Percentiles rank a stretch among this genome's conserved stretches.
Conservation (phyloP, 2,113 vertebrate species). For the Ptyas mucosa region DNA sequence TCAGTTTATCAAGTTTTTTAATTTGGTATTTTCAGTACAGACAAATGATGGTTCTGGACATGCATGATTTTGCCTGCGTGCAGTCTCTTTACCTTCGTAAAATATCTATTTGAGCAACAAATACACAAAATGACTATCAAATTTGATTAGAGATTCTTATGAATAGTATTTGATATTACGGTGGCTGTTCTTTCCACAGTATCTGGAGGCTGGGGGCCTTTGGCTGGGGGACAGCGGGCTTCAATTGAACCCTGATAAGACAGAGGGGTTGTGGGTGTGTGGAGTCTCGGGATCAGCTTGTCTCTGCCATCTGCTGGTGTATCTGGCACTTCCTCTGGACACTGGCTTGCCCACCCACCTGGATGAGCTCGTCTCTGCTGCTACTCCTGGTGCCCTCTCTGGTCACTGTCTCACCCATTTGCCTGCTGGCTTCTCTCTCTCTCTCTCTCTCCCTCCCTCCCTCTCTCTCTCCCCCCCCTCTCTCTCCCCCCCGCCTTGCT, state of each 20-base stretch:
- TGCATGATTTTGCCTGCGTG: not conserved
- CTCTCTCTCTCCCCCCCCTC: too few species aligned
- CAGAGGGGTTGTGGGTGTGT: not conserved
- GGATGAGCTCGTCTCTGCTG: too few species aligned
- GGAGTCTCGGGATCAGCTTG: not conserved
- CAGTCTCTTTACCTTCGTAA: not conserved
- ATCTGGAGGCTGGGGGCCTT: not conserved
- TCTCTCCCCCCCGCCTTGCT: too few species aligned
- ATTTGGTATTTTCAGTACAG: not conserved
- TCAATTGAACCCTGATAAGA: not conserved
- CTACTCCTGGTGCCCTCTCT: too few species aligned
- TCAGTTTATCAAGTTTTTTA: not conserved
- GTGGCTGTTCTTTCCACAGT: not conserved
- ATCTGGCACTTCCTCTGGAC: not conserved
- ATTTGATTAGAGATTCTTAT: not conserved
- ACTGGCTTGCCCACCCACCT: not conserved
- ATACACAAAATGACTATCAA: not conserved
- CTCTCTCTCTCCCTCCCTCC: too few species aligned
- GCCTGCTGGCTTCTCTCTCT: too few species aligned
- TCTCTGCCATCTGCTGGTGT: not conserved
- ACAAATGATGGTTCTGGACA: not conserved
- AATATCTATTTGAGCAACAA: not conserved
- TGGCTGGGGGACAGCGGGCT: not conserved
- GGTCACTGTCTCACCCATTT: too few species aligned
- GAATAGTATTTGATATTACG: not conserved